Evolutionary conservation across 2,797 vertebrate genomes (phyloP).

Genomic region (Monodelphis domestica): DNA sequence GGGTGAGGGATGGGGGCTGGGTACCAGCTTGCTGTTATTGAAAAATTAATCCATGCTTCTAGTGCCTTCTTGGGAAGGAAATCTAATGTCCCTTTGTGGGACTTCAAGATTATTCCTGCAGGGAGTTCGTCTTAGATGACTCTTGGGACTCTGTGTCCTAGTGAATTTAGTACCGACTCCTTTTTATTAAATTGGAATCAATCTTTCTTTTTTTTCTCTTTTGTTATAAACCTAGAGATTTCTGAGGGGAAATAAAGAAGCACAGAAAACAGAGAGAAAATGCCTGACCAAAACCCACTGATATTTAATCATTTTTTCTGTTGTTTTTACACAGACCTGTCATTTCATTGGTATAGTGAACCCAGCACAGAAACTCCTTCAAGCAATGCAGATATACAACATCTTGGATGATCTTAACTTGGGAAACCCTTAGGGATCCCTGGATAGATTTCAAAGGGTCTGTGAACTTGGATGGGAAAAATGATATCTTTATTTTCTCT

Average conservation of each 20-base stretch:
- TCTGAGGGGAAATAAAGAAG: neutral
- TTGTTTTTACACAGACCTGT: neutral
- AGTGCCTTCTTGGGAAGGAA: neutral
- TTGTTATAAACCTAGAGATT: neutral
- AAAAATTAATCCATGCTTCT: slow-evolving; percentile 17
- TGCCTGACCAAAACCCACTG: neutral
- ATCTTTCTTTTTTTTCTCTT: neutral
- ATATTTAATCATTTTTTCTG: neutral
- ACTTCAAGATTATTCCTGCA: neutral
- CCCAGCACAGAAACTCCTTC: neutral
- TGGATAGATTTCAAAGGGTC: neutral
- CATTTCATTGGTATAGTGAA: neutral
- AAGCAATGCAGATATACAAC: neutral
- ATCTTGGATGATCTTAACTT: neutral
- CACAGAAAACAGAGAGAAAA: slow-evolving; percentile 41
- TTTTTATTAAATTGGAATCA: neutral
- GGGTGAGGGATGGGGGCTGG: neutral
- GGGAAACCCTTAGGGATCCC: neutral
- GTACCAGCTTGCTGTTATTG: neutral
- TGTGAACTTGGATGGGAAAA: neutral
- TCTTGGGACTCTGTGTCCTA: neutral
- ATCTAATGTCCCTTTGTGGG: neutral
- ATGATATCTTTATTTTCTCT: neutral
- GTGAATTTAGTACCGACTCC: neutral
- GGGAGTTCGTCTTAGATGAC: neutral